phyloP scores from a whole-genome alignment of 1,140 invertebrate species.

The Anadara kagoshimensis region DNA sequence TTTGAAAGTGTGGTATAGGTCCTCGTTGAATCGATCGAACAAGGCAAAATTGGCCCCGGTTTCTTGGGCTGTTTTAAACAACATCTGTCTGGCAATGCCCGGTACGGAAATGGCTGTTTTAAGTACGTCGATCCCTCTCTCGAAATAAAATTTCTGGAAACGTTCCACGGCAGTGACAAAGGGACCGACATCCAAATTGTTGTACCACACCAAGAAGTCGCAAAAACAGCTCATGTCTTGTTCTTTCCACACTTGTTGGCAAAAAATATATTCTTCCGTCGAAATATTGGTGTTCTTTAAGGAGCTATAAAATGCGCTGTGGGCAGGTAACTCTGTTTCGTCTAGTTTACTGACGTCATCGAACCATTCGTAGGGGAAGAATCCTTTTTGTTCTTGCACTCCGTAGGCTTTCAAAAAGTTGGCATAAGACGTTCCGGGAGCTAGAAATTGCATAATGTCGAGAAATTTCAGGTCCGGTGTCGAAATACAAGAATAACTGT shows the following conservation, averaged over 20 bases:
- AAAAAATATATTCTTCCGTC: neutral
- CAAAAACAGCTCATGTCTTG: neutral
- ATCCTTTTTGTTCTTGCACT: too few relatives aligned
- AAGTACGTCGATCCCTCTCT: slow-evolving; percentile 34
- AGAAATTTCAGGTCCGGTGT: too few relatives aligned
- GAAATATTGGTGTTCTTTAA: too few relatives aligned
- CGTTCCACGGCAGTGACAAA: slow-evolving; percentile 20
- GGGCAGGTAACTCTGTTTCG: neutral
- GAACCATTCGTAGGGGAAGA: too few relatives aligned
- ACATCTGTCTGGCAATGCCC: slow-evolving; percentile 28
- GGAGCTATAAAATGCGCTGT: neutral
- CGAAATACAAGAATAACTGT: slow-evolving; percentile 35
- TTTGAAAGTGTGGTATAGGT: too few relatives aligned
- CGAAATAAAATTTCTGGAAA: slow-evolving; percentile 29
- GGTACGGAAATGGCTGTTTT: slow-evolving; percentile 37
- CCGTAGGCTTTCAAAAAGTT: slow-evolving; percentile 49
- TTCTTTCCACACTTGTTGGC: neutral
- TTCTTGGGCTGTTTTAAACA: too few relatives aligned
- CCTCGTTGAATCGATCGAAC: too few relatives aligned
- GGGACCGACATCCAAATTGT: slow-evolving; percentile 31
- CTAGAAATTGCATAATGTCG: slow-evolving; percentile 38
- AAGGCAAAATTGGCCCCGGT: too few relatives aligned
- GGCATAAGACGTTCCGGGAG: slow-evolving; percentile 37
- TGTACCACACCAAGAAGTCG: too few relatives aligned
- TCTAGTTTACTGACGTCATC: slow-evolving; percentile 19